Conservation (phyloP, 35 echinoderm and acorn worm species). For the Nesometra sesokonis region DNA sequence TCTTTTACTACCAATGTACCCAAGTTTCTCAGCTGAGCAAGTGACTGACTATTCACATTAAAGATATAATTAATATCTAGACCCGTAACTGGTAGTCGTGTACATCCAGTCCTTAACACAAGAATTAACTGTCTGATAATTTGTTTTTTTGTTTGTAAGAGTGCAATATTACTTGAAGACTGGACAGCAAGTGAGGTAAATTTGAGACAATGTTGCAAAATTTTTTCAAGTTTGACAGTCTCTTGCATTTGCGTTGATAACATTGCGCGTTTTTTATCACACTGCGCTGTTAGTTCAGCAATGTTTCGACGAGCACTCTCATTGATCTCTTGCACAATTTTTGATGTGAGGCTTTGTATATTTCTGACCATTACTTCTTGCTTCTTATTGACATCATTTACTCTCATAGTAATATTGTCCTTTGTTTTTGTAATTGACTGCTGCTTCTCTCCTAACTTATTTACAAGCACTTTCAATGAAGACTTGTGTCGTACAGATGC, state of each 20-base stretch:
- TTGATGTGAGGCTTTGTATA: not conserved
- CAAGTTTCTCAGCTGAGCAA: not conserved
- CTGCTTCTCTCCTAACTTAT: constrained; percentile 42
- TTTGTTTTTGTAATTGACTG: constrained; percentile 20
- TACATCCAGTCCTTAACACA: constrained; percentile 42
- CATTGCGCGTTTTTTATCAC: constrained; percentile 30
- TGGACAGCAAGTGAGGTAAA: constrained; percentile 32
- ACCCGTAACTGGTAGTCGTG: constrained; percentile 45
- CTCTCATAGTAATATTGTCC: not conserved
- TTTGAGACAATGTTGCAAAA: constrained; percentile 32
- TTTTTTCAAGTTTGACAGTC: constrained; percentile 37
- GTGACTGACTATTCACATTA: constrained; percentile 8
- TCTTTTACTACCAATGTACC: not conserved
- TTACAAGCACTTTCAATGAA: constrained; percentile 5
- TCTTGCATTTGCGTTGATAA: constrained; percentile 53
- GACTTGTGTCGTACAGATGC: constrained; percentile 31
- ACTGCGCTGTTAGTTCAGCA: constrained; percentile 27
- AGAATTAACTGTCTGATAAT: constrained; percentile 53
- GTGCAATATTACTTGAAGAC: constrained; percentile 39
- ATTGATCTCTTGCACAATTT: not conserved
- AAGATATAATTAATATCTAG: constrained; percentile 54
- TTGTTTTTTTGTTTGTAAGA: constrained; percentile 42
- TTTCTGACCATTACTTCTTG: not conserved
- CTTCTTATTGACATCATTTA: constrained; percentile 2
- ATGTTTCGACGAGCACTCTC: not conserved